phyloP scores from a whole-genome alignment of 1,140 invertebrate genomes.

The Phymastichus coffea region DNA sequence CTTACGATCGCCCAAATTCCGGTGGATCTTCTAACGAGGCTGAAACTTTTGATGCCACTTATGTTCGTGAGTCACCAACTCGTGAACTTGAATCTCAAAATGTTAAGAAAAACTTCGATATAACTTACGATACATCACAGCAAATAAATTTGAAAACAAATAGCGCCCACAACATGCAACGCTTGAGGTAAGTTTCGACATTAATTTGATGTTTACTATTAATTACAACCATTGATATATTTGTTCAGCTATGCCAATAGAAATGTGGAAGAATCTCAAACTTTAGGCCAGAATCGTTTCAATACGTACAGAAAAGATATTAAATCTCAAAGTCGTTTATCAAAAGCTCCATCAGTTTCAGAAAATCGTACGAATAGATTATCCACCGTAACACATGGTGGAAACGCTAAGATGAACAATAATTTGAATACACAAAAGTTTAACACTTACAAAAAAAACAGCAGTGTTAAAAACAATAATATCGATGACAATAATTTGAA shows the following conservation, averaged over 20 bases:
- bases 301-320: slow-evolving; percentile 40
- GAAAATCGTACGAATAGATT: background rate
- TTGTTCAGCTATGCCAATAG: slow-evolving; percentile 7
- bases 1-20: slow-evolving; percentile 5
- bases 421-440: slow-evolving; percentile 29
- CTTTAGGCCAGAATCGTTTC: slow-evolving; percentile 31
- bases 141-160: background rate
- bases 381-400: background rate
- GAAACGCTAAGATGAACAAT: too few species aligned
- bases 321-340: slow-evolving; percentile 11
- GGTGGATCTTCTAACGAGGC: background rate
- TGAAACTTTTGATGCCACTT: slow-evolving; percentile 18
- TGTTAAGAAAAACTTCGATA: slow-evolving; percentile 11
- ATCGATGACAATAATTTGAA: slow-evolving; percentile 20
- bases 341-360: background rate
- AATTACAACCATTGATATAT: too few species aligned
- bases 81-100: slow-evolving; percentile 1
- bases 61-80: background rate
- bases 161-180: background rate
- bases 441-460: slow-evolving; percentile 38
- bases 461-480: too few species aligned
- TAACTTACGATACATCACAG: background rate
- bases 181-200: slow-evolving; percentile 2
- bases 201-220: too few species aligned
- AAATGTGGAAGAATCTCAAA: slow-evolving; percentile 12